phyloP scores from a whole-genome alignment of 2,113 vertebrate genomes.

The Cynocephalus volans region DNA sequence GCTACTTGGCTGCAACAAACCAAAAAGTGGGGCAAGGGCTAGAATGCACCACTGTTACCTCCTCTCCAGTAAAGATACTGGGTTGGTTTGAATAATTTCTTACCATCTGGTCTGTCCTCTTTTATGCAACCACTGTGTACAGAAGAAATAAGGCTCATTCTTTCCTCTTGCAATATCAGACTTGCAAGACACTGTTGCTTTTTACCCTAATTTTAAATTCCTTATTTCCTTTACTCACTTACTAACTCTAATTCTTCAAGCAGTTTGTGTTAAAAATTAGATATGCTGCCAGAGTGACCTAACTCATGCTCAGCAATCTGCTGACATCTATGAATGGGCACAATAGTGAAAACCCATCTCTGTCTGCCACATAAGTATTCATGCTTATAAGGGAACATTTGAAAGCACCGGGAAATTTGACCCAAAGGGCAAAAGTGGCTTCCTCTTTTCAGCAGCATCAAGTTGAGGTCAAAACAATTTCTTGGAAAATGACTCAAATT shows the following conservation, averaged over 20 bases:
- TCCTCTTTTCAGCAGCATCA: slow-evolving; percentile 54
- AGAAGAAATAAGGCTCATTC: neutral
- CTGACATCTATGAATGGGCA: neutral
- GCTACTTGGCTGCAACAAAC: neutral
- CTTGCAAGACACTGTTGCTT: neutral
- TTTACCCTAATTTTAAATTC: neutral
- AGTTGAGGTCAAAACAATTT: slow-evolving; percentile 78
- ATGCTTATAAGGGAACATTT: slow-evolving; percentile 69
- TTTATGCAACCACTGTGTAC: neutral
- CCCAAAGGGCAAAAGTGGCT: slow-evolving; percentile 73
- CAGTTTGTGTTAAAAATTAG: slow-evolving; percentile 57
- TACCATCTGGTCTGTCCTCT: neutral
- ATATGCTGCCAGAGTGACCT: neutral
- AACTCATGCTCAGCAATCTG: slow-evolving; percentile 27
- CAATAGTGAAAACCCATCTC: slow-evolving; percentile 71
- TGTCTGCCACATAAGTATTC: slow-evolving; percentile 41
- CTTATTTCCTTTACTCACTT: neutral
- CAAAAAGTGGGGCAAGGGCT: neutral
- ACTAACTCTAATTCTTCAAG: neutral
- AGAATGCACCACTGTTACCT: neutral
- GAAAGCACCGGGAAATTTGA: slow-evolving; percentile 65
- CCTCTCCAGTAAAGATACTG: neutral
- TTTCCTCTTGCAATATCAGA: neutral
- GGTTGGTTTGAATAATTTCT: neutral
- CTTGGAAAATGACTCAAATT: slow-evolving; percentile 76